A percentile compares a stretch with the other conserved stretches of the same genome.
These are phyloP conservation scores for Amphiprion clarkii DNA, from an alignment of 2,797 vertebrate genomes.

Conservation along the genomic window DNA sequence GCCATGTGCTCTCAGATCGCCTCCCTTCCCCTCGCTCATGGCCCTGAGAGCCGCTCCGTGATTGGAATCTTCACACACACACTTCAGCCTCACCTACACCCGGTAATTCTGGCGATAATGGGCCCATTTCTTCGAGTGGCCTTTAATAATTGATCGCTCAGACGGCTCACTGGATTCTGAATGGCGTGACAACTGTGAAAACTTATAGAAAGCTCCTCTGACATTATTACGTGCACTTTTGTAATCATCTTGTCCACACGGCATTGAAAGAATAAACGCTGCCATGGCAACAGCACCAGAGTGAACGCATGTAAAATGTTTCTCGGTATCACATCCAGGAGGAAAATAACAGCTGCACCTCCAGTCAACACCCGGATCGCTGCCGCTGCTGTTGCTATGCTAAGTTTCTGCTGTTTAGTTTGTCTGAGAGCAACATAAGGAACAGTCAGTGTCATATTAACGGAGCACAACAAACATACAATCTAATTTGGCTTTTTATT, in stretches of 20 bases:
- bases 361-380: background rate
- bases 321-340: conserved; percentile 8
- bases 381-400: background rate
- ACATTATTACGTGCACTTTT: conserved; percentile 1
- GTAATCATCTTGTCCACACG: conserved; percentile 22
- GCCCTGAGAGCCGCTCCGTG: conserved; percentile 27
- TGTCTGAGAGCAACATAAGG: background rate
- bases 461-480: background rate
- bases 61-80: conserved; percentile 25
- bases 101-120: background rate
- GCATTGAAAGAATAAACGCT: conserved; percentile 7
- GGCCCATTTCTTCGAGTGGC: background rate
- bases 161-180: background rate
- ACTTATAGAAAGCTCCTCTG: conserved; percentile 1
- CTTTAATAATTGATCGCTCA: background rate
- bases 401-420: conserved; percentile 2
- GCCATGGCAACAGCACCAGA: conserved; percentile 6
- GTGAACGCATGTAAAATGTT: conserved; percentile 3
- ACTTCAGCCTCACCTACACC: background rate
- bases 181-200: background rate
- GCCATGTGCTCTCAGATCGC: conserved; percentile 71
- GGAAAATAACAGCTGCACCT: conserved; percentile 7
- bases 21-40: conserved; percentile 11
- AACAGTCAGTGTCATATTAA: background rate
- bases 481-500: conserved; percentile 14